A percentile compares a stretch with the other conserved stretches of the same genome.
Conservation (phyloP, 2,888 invertebrate genomes). For the Hedychridium roseum region DNA sequence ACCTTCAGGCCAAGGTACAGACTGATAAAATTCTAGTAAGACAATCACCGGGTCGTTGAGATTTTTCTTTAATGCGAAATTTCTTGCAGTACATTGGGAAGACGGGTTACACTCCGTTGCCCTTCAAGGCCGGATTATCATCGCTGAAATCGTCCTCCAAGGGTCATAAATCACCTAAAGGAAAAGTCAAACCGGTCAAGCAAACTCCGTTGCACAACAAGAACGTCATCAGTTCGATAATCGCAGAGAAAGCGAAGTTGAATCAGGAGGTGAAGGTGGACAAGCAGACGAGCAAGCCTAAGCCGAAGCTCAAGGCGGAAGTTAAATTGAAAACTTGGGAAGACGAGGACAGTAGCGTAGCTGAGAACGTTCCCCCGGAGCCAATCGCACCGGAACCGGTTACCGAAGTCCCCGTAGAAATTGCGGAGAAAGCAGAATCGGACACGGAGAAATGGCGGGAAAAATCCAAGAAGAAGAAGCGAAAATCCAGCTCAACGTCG, state of each 20-base stretch:
- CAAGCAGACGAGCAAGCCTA: conserved; percentile 69
- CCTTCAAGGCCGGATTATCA: conserved; percentile 46
- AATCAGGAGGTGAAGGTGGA: conserved; percentile 53
- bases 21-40: no score
- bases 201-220: conserved; percentile 57
- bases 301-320: conserved; percentile 78
- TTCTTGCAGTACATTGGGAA: conserved; percentile 43
- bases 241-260: conserved; percentile 58
- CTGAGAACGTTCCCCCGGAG: conserved; percentile 31
- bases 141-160: conserved; percentile 43
- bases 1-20: conserved; percentile 63
- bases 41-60: no score
- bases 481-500: conserved; percentile 49
- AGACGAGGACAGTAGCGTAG: conserved; percentile 49
- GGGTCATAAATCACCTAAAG: conserved; percentile 44
- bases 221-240: conserved; percentile 57
- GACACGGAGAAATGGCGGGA: conserved; percentile 39
- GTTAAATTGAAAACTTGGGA: conserved; percentile 71
- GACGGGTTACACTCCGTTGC: conserved; percentile 47
- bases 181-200: conserved; percentile 51
- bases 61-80: conserved; percentile 4
- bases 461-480: conserved; percentile 53
- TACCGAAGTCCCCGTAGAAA: conserved; percentile 18
- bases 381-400: conserved; percentile 20
- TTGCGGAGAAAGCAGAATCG: conserved; percentile 25